phyloP scores from a whole-genome alignment of 2,113 vertebrate species.

The Tachysurus vachellii region DNA sequence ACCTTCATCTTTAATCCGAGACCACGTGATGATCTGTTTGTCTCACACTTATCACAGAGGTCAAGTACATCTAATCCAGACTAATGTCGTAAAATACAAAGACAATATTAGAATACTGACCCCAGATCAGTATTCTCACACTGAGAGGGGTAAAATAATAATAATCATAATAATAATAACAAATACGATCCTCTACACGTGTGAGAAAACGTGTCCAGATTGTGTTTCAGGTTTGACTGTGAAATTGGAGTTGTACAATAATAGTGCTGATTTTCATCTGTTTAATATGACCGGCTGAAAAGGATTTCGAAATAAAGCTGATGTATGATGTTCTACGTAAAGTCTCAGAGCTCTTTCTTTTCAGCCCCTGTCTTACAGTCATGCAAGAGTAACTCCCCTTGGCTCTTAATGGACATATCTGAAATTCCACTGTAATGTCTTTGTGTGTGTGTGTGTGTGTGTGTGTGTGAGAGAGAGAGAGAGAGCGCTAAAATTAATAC shows the following conservation, averaged over 20 bases:
- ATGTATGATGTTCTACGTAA: slow-evolving; percentile 45
- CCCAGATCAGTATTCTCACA: neutral
- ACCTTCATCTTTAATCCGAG: slow-evolving; percentile 42
- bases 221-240: slow-evolving; percentile 55
- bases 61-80: neutral
- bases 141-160: neutral
- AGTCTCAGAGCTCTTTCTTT: slow-evolving; percentile 27
- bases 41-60: neutral
- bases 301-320: slow-evolving; percentile 60
- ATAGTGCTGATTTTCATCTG: slow-evolving; percentile 53
- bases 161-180: too few species aligned
- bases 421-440: slow-evolving; percentile 30
- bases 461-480: slow-evolving; percentile 1
- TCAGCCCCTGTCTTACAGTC: neutral
- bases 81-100: neutral
- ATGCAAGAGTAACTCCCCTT: neutral
- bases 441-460: slow-evolving; percentile 12
- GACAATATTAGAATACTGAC: neutral
- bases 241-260: slow-evolving; percentile 46
- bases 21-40: slow-evolving; percentile 30
- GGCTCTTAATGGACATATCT: slow-evolving; percentile 25
- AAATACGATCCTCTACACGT: neutral
- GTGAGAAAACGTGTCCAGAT: neutral
- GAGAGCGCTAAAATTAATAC: neutral
- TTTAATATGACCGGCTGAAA: slow-evolving; percentile 57